Evolutionary conservation across 2,797 vertebrate species (phyloP).

Genomic region (Rhincodon typus): DNA sequence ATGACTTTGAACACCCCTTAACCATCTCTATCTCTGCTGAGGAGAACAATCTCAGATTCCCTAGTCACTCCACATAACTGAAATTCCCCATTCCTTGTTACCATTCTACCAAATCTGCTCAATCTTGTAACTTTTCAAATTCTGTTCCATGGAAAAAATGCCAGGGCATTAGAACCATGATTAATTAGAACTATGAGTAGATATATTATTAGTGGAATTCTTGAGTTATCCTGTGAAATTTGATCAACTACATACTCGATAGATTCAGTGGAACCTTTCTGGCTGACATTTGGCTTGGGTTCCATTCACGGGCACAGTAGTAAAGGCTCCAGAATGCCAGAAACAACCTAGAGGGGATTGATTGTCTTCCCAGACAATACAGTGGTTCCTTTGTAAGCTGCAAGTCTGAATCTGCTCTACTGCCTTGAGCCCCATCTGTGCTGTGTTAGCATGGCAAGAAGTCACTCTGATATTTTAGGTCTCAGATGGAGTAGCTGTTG

Average conservation of each 20-base stretch:
- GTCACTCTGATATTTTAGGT: not conserved
- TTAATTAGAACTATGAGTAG: not conserved
- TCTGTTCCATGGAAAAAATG: not conserved
- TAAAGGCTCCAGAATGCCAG: not conserved
- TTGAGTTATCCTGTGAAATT: not conserved
- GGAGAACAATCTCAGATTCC: not conserved
- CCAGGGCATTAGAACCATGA: not conserved
- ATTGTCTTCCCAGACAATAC: not conserved
- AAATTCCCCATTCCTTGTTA: not conserved
- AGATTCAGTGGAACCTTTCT: not conserved
- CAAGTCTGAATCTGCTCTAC: not conserved
- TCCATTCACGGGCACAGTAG: not conserved
- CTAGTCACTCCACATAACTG: not conserved
- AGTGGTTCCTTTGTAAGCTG: not conserved
- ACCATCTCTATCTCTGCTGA: too few species aligned
- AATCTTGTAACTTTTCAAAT: not conserved
- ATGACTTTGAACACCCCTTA: not conserved
- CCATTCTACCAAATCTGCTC: not conserved
- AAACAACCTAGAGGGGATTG: not conserved
- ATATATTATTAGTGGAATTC: not conserved
- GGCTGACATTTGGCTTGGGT: not conserved
- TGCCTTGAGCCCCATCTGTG: not conserved
- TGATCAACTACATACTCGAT: not conserved
- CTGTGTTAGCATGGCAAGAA: not conserved
- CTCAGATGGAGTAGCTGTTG: not conserved